Evolutionary conservation across 2,113 vertebrate species (phyloP), one percentile per base, ranked within the genome.

Genomic region (Tachycineta bicolor): DNA sequence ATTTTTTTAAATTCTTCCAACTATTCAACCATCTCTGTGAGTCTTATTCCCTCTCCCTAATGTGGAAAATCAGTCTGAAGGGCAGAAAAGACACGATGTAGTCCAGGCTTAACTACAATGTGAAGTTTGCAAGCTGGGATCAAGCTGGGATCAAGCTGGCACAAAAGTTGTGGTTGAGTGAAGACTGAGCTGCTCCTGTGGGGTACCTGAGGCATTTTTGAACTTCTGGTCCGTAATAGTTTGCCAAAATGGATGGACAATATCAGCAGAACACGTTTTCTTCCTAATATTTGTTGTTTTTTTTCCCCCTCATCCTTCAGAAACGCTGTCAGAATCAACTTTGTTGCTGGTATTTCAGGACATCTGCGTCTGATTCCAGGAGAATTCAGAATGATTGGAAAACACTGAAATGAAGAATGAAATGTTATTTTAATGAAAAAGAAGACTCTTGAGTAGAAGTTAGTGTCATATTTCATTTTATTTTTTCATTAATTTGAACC

Each of bases 341-440:
- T 68, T 7, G 12, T 43, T 24, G 14, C 17, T 73, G 46, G n/a
- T 39, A 41, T 65, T 90, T 85, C 63, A 88, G 55, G 44, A 70
- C 34, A 58, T 84, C 67, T 87, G 62, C 74, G 43, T 77, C 44
- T 52, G 65, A 79, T 67, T 96, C 93, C 71, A 90, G 63, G 33
- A 83, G 78, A 67, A 93, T 59, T 87, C 70, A 77, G 55, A 62
- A 78, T 70, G 46, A 90, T 22, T 56, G 52, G 63, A 83, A 85
- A 94, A 83, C 50, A 50, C 0, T 21, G 68, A 92, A 85, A 91
- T 49, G 67, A 88, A 86, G 39, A 60, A 11, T 41, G 33, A 86
- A 83, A 62, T 52, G 41, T 60, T 44, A 25, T 83, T 94, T 62
- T 77, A 85, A 83, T 90, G 76, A 88, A 83, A 93, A 75, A n/a